A percentile compares a stretch with the other conserved stretches of the same genome.
These are phyloP conservation scores for Standfussiana lucernea DNA, from an alignment of 2,888 invertebrate species.

Conservation along the genomic window DNA sequence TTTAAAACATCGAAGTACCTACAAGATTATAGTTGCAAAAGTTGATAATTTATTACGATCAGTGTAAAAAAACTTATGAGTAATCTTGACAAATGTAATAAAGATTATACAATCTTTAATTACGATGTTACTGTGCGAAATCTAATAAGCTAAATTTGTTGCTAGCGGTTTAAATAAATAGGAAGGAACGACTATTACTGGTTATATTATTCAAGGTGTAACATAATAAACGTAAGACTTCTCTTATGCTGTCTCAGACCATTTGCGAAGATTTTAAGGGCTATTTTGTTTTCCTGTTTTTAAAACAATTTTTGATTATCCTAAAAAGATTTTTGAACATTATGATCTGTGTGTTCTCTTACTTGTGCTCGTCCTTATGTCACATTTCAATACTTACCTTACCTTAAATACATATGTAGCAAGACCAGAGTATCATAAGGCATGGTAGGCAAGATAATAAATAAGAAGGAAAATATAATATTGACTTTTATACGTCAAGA, in stretches of 20 bases:
- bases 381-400: neutral
- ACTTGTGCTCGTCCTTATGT: neutral
- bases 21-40: constrained; percentile 11
- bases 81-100: neutral
- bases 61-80: neutral
- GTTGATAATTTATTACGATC: constrained; percentile 14
- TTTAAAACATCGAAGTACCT: neutral
- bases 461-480: neutral
- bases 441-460: neutral
- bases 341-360: neutral
- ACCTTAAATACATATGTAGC: neutral
- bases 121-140: constrained; percentile 1
- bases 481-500: neutral
- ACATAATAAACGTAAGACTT: too few relatives aligned
- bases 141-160: neutral
- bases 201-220: neutral
- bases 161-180: neutral
- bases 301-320: neutral
- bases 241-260: too few relatives aligned
- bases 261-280: too few relatives aligned
- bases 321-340: neutral
- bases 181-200: neutral
- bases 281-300: neutral
- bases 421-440: neutral
- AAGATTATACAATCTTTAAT: constrained; percentile 17